Conservation (phyloP, 2,797 vertebrate genomes). For the Rhinatrema bivittatum region DNA sequence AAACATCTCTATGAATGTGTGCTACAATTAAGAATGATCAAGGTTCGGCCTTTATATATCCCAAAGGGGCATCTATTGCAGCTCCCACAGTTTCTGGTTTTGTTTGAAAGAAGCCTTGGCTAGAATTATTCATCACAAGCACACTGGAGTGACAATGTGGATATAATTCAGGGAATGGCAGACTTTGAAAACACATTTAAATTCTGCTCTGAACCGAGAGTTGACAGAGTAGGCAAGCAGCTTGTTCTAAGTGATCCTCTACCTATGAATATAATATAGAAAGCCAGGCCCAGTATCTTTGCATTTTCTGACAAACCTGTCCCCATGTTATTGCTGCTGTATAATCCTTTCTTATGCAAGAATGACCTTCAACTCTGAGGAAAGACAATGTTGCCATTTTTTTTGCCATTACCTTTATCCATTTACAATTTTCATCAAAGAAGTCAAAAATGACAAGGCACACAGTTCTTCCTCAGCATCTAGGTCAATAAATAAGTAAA, state of each 20-base stretch:
- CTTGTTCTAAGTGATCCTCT: background rate
- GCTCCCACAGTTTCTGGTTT: background rate
- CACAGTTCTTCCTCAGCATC: background rate
- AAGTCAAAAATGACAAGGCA: background rate
- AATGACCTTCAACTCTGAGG: background rate
- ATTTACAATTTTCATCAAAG: background rate
- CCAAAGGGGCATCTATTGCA: background rate
- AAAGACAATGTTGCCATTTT: background rate
- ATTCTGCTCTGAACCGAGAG: background rate
- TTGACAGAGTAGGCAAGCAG: background rate
- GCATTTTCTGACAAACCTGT: background rate
- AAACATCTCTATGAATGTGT: background rate
- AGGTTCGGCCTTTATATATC: background rate
- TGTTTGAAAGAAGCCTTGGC: background rate
- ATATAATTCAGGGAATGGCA: background rate
- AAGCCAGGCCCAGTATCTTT: background rate
- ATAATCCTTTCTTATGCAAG: background rate
- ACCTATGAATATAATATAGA: background rate
- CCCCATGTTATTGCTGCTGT: background rate
- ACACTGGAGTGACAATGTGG: background rate
- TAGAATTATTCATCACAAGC: background rate
- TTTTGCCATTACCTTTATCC: background rate
- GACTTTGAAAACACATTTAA: constrained; percentile 5
- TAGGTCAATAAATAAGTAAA: background rate
- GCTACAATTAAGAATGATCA: background rate